These are phyloP conservation scores for Forbesichthys agassizii DNA, from an alignment of 2,113 vertebrate genomes.

Conservation along the genomic window DNA sequence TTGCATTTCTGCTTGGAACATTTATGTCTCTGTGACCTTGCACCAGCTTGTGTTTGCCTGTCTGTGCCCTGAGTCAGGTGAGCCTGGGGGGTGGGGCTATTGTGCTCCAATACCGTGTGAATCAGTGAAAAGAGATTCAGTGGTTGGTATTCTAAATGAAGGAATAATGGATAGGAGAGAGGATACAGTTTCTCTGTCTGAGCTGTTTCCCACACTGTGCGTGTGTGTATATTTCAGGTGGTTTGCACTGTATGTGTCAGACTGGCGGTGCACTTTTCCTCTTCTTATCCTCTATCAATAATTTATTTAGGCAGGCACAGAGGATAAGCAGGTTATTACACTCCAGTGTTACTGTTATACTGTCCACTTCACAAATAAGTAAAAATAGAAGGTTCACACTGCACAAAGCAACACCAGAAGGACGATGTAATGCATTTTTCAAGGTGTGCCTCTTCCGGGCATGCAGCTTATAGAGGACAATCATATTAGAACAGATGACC, in stretches of 20 bases:
- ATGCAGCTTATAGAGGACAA: too few species aligned
- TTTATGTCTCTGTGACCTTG: constrained; percentile 46
- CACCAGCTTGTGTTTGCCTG: constrained; percentile 19
- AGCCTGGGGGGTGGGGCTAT: constrained; percentile 11
- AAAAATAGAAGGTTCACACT: not conserved
- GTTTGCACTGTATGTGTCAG: constrained; percentile 19
- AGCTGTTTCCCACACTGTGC: constrained; percentile 46
- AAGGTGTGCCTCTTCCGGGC: too few species aligned
- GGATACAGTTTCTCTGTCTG: constrained; percentile 55
- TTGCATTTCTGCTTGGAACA: constrained; percentile 30
- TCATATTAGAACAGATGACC: not conserved
- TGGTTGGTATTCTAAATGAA: constrained; percentile 27
- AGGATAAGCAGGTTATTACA: constrained; percentile 37
- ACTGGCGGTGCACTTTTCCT: constrained; percentile 46
- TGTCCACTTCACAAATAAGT: not conserved
- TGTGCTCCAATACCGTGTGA: constrained; percentile 18
- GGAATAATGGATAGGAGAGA: constrained; percentile 42
- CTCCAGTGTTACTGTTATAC: not conserved
- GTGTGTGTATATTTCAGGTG: not conserved
- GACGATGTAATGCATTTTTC: too few species aligned
- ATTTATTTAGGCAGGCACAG: constrained; percentile 43
- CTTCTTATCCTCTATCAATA: constrained; percentile 48
- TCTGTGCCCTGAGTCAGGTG: constrained; percentile 20
- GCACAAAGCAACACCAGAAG: not conserved
- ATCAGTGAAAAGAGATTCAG: constrained; percentile 30